Evolutionary conservation across 1,140 invertebrate species (phyloP).

Genomic region (Orius insidiosus): DNA sequence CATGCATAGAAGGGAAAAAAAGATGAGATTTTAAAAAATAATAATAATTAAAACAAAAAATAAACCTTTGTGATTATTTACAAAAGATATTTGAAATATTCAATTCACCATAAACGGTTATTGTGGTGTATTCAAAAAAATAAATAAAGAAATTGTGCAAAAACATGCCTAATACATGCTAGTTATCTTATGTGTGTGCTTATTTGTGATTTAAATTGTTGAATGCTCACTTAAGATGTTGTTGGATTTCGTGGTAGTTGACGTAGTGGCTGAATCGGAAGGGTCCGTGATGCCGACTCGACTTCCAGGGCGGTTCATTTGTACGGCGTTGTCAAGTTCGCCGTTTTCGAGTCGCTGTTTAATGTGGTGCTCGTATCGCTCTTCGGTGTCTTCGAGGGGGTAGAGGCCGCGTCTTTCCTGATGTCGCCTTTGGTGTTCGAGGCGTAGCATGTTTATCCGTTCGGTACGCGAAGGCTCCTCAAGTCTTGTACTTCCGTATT

Average conservation of each 20-base stretch:
- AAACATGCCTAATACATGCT: too few species aligned
- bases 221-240: constrained; percentile 47
- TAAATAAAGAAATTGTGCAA: too few species aligned
- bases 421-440: constrained; percentile 35
- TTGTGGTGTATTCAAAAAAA: too few species aligned
- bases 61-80: neutral
- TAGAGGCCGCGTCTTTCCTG: constrained; percentile 32
- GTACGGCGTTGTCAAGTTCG: constrained; percentile 25
- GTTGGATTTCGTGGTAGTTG: constrained; percentile 70
- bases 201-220: neutral
- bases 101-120: too few species aligned
- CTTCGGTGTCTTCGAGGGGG: constrained; percentile 29
- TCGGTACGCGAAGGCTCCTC: constrained; percentile 26
- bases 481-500: neutral
- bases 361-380: constrained; percentile 30
- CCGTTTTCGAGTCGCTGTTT: constrained; percentile 24
- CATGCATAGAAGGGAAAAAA: constrained; percentile 16
- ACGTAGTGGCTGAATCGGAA: constrained; percentile 57
- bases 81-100: neutral
- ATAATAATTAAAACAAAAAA: too few species aligned
- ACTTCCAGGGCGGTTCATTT: constrained; percentile 33
- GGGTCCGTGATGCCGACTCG: constrained; percentile 34
- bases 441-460: constrained; percentile 32
- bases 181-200: neutral
- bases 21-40: neutral